Conservation (phyloP, 1,140 invertebrate species). For the Delia radicum region DNA sequence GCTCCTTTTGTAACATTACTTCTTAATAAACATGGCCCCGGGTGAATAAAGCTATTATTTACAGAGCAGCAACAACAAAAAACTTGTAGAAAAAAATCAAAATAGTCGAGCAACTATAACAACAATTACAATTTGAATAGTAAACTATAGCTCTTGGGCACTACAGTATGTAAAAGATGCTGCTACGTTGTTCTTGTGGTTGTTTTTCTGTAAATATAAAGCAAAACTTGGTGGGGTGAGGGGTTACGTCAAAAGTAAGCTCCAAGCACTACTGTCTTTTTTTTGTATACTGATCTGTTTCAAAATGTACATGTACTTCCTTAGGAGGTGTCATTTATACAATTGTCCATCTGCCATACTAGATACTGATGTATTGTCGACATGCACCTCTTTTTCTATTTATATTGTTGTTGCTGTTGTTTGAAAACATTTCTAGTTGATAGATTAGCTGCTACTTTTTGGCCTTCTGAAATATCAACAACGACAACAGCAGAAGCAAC, state of each 20-base stretch:
- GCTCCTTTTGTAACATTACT: neutral
- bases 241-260: neutral
- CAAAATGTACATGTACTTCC: neutral
- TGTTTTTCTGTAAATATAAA: no score
- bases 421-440: neutral
- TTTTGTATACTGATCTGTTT: neutral
- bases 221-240: neutral
- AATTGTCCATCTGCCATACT: constrained; percentile 21
- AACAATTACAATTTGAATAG: neutral
- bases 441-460: constrained; percentile 3
- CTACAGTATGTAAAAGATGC: neutral
- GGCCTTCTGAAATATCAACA: neutral
- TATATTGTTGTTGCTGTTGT: no score
- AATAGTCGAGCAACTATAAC: neutral
- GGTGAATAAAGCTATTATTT: neutral
- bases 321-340: constrained; percentile 5
- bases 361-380: neutral
- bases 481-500: neutral
- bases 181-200: no score
- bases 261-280: neutral
- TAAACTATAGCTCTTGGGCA: neutral
- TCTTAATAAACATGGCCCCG: neutral
- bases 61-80: neutral
- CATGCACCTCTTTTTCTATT: neutral
- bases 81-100: neutral